phyloP scores from a whole-genome alignment of 2,888 invertebrate species.

The Chromoteleia sp. region DNA sequence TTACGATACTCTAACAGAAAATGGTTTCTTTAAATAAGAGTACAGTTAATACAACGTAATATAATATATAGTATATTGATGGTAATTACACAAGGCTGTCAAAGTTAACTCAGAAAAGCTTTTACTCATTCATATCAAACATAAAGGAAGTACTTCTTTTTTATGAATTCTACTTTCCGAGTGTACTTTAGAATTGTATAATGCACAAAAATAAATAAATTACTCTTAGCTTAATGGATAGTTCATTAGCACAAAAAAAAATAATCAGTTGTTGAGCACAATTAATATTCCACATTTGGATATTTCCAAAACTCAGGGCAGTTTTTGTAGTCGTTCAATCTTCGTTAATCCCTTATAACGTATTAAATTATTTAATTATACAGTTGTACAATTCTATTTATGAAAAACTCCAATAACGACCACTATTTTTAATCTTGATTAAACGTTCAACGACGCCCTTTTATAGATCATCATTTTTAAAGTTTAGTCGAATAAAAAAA shows the following conservation, averaged over 20 bases:
- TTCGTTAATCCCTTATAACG: constrained; percentile 40
- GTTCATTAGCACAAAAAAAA: constrained; percentile 43
- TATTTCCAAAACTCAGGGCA: constrained; percentile 24
- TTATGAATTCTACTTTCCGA: constrained; percentile 11
- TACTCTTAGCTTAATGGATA: constrained; percentile 51
- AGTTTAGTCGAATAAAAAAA: constrained; percentile 1
- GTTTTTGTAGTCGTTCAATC: constrained; percentile 40
- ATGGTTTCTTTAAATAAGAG: not conserved
- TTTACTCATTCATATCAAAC: not conserved
- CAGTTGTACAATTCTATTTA: constrained; percentile 6
- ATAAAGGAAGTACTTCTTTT: not conserved
- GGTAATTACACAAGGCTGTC: constrained; percentile 1
- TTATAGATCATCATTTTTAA: constrained; percentile 10
- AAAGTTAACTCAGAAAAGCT: constrained; percentile 2
- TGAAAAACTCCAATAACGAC: constrained; percentile 15
- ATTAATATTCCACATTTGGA: constrained; percentile 55
- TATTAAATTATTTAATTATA: constrained; percentile 29
- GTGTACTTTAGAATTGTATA: constrained; percentile 15
- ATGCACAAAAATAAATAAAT: constrained; percentile 40
- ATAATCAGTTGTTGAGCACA: constrained; percentile 38
- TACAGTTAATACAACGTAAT: not conserved
- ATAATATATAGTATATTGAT: constrained; percentile 2
- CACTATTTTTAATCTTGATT: constrained; percentile 6
- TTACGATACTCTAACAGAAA: too few species aligned
- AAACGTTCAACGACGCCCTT: not conserved